Evolutionary conservation across 2,113 vertebrate species (phyloP).

Genomic region (Aegypius monachus): DNA sequence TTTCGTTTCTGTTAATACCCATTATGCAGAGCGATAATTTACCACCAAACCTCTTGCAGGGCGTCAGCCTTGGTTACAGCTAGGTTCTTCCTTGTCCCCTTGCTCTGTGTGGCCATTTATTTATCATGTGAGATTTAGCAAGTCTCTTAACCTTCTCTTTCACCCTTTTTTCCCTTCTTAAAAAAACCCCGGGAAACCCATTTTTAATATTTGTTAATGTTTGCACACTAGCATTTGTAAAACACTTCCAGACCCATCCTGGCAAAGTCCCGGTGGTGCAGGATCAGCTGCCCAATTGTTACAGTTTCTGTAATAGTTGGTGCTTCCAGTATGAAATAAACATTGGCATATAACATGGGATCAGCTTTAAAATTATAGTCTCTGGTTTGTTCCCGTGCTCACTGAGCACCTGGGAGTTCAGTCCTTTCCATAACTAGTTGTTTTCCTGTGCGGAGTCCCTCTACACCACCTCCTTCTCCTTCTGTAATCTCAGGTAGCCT

Average conservation of each 20-base stretch:
- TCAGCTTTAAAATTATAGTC: conserved; percentile 1
- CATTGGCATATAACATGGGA: neutral
- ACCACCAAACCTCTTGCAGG: neutral
- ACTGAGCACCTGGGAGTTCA: neutral
- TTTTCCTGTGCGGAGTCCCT: neutral
- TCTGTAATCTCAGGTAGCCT: neutral
- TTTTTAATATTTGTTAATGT: neutral
- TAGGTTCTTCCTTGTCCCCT: neutral
- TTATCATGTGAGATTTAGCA: neutral
- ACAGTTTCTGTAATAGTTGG: neutral
- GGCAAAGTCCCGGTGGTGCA: neutral
- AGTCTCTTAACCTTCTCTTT: neutral
- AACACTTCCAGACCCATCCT: neutral
- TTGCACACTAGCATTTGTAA: neutral
- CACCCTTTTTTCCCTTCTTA: neutral
- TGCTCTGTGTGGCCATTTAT: neutral
- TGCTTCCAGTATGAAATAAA: neutral
- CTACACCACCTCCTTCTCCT: neutral
- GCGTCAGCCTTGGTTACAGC: neutral
- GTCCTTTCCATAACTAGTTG: neutral
- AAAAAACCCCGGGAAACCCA: fast-evolving
- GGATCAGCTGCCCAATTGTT: neutral
- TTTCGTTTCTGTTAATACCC: neutral
- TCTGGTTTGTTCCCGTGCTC: neutral
- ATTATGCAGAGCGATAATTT: neutral